Evolutionary conservation across 2,888 invertebrate species (phyloP), one percentile per base, ranked within the genome.

Genomic region (Plagodis pulveraria): DNA sequence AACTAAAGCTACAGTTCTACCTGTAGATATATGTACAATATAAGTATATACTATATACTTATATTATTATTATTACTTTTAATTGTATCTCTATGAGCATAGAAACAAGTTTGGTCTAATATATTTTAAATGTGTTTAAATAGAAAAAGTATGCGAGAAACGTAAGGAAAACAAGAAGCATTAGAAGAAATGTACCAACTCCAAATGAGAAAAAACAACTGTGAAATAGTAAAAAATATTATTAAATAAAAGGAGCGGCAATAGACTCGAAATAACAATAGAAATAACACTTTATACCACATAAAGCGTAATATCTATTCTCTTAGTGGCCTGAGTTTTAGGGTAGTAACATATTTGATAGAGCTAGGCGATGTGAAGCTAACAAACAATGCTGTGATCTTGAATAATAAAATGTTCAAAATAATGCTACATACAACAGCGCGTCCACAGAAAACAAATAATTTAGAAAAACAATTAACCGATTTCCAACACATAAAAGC

Each of bases 181-280:
- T 22, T 22, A 47, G 8, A 7, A 6, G 43, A 44, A 51, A 22
- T 5, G 12, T 0, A 41, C 41, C 6, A 44, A 5, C 6, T 41
- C 6, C n/a, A 47, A 51, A 59, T 36, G 48, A 49, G 11, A 52
- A 60, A 53, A 56, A 60, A 48, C 47, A 48, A 42, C 35, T 10
- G 32, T 12, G 11, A 41, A 44, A 51, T 51, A 56, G 56, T 60
- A 49, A 56, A 56, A 52, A 60, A 56, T 56, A 60, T 60, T 48
- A 56, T 60, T 52, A 40, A 56, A 34, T 12, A n/a, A 47, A 48
- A 56, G 49, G 51, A 48, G 47, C 51, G 43, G 47, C 40, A 54
- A 50, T 45, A 35, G 56, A 56, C 55, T 56, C 48, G 52, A 52
- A 48, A 52, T 60, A 56, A 56, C 60, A 60, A 40, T 60, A 52